phyloP scores from a whole-genome alignment of 2,797 vertebrate species.

The Enteromius thamalakanensis region DNA sequence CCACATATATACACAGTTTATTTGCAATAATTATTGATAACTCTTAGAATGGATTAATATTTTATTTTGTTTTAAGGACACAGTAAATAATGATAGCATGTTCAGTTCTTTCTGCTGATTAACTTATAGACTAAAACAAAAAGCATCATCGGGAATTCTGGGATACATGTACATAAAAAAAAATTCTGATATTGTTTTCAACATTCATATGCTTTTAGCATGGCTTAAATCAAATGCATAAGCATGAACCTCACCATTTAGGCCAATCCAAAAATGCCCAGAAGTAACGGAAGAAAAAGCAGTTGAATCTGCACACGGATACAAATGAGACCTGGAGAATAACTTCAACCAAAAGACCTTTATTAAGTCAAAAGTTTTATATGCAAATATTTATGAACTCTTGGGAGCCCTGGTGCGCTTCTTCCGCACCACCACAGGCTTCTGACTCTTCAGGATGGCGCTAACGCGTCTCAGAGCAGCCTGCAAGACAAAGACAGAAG shows the following conservation, averaged over 20 bases:
- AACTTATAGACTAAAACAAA: not conserved
- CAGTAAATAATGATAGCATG: not conserved
- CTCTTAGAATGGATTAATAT: too few relatives aligned
- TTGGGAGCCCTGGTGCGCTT: slow-evolving; percentile 87
- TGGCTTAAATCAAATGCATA: not conserved
- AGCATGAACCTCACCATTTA: not conserved
- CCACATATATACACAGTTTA: too few relatives aligned
- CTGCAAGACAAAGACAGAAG: slow-evolving; percentile 62
- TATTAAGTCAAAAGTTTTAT: slow-evolving; percentile 65
- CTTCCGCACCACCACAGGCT: slow-evolving; percentile 92
- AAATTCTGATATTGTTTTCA: too few relatives aligned
- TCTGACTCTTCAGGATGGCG: slow-evolving; percentile 92
- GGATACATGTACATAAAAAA: not conserved
- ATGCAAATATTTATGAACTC: slow-evolving; percentile 78
- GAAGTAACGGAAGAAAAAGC: not conserved
- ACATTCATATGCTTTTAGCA: not conserved
- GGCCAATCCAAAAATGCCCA: not conserved
- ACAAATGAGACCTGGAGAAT: not conserved
- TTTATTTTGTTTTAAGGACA: too few relatives aligned
- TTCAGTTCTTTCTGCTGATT: not conserved
- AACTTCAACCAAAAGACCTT: slow-evolving; percentile 67
- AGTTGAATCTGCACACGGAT: too few relatives aligned
- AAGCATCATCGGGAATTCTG: too few relatives aligned
- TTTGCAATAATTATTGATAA: too few relatives aligned
- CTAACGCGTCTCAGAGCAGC: slow-evolving; percentile 89